Conservation (phyloP, 2,888 invertebrate genomes). For the Lasiommata megera region DNA sequence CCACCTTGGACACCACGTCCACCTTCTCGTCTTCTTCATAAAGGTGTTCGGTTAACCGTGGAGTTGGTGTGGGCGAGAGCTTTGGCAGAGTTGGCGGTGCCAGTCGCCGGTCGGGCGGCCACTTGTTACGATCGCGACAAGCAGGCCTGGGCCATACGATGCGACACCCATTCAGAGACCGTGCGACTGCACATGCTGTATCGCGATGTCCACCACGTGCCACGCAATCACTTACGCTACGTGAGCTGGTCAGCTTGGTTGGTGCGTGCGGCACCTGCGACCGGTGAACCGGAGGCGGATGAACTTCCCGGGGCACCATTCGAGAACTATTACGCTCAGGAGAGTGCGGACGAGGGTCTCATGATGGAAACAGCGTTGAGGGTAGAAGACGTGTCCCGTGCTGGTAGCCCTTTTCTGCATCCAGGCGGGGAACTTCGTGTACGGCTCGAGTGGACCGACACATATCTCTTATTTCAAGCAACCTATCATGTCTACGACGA, state of each 20-base stretch:
- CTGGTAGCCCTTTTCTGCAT: slow-evolving; percentile 86
- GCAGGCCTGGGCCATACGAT: slow-evolving; percentile 89
- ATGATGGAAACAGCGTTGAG: slow-evolving; percentile 90
- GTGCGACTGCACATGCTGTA: slow-evolving; percentile 88
- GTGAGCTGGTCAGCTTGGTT: slow-evolving; percentile 88
- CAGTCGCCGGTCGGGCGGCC: slow-evolving; percentile 80
- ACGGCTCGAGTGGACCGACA: slow-evolving; percentile 91
- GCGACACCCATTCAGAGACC: slow-evolving; percentile 88
- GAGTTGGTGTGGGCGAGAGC: slow-evolving; percentile 88
- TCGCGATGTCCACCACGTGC: slow-evolving; percentile 89
- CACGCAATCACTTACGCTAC: slow-evolving; percentile 86
- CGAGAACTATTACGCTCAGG: slow-evolving; percentile 90
- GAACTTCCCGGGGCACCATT: slow-evolving; percentile 87
- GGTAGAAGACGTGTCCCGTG: slow-evolving; percentile 86
- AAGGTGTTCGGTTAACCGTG: slow-evolving; percentile 85
- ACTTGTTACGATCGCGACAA: slow-evolving; percentile 91
- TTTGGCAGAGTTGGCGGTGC: slow-evolving; percentile 76
- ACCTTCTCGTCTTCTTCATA: slow-evolving; percentile 81
- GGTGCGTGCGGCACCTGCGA: slow-evolving; percentile 72
- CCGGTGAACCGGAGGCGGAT: slow-evolving; percentile 84
- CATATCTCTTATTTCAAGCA: slow-evolving; percentile 89
- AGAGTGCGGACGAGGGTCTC: slow-evolving; percentile 88
- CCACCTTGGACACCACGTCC: slow-evolving; percentile 86
- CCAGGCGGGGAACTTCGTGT: slow-evolving; percentile 87
- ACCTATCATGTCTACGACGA: slow-evolving; percentile 93